Percentiles rank a stretch among this genome's conserved stretches.
Conservation (phyloP, 2,797 vertebrate species). For the Nyctibius grandis region DNA sequence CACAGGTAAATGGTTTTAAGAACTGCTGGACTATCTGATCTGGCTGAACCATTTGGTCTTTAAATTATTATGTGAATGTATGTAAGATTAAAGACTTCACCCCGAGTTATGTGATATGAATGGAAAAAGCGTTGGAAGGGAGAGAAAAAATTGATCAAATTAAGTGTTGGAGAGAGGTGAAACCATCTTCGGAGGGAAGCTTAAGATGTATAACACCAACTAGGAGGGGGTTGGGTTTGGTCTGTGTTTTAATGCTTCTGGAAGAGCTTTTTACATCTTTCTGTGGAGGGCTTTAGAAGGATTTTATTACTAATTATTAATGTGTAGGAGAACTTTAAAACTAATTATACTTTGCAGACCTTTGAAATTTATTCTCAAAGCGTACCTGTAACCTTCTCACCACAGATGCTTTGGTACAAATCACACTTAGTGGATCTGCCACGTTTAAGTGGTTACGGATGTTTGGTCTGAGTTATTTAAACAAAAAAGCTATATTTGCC, state of each 20-base stretch:
- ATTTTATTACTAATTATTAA: constrained; percentile 62
- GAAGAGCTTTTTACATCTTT: constrained; percentile 7
- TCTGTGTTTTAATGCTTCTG: not conserved
- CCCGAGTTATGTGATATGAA: not conserved
- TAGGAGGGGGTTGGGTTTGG: not conserved
- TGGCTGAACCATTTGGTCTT: constrained; percentile 12
- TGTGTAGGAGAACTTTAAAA: constrained; percentile 39
- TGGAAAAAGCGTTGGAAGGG: not conserved
- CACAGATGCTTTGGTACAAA: constrained; percentile 52
- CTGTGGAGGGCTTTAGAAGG: constrained; percentile 8
- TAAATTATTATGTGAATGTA: constrained; percentile 32
- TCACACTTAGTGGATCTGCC: constrained; percentile 35
- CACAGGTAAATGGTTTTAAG: constrained; percentile 1
- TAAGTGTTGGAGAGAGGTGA: not conserved
- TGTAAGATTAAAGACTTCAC: constrained; percentile 35
- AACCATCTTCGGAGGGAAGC: not conserved
- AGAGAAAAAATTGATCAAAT: not conserved
- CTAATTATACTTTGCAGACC: constrained; percentile 52
- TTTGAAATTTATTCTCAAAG: constrained; percentile 65
- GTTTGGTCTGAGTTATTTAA: constrained; percentile 55
- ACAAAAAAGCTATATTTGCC: not conserved
- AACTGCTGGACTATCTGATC: constrained; percentile 1
- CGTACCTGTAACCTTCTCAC: constrained; percentile 36
- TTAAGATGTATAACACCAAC: not conserved
- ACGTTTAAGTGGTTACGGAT: constrained; percentile 1